Base-by-base conservation (phyloP, 2,888 invertebrate species). In the Willowsia nigromaculata region DNA sequence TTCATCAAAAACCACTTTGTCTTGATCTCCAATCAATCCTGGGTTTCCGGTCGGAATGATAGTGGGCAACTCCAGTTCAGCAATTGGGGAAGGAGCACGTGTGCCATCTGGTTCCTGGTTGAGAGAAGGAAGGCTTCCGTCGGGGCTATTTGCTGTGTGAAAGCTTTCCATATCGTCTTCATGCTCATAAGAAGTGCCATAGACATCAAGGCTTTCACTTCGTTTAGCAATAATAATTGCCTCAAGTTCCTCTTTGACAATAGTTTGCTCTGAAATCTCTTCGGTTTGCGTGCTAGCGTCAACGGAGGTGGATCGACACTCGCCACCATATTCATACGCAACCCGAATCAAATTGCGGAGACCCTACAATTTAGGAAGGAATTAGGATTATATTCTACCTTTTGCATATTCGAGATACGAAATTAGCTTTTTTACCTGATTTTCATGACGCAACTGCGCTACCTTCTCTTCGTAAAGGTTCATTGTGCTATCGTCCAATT, bases 161-260 rank as follows among this genome's bases (percentile, higher is more conserved):
- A 71, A 84, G 25, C 84, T 85, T 50, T 47, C 83, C 18, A 13
- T 2, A 11, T 76, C 76, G 6, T 76, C 85, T 25, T 76, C 71
- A 43, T 18, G 2, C 2, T 74, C 47, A 56, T 37, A 53, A 18
- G 53, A 53, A 2, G 59, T 13, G 13, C 27, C 6, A 62, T 3
- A 81, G 40, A 59, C 18, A 18, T 81, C 62, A 22, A 37, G 9
- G 11, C n/a, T 78, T 37, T 68, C 68, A 40, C 18, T 6, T n/a
- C 13, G 18, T 18, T 30, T 37, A 0, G 68, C 37, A 1, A 81
- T 27, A 37, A 37, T 7, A 0, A 7, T 18, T 33, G 5, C 40
- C 11, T 4, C 27, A 50, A 11, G 9, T n/a, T 59, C 40, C 6
- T 81, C 53, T 53, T 27, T 6, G 0, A 37, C 47, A 13, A 0